Percentiles rank a stretch among this genome's conserved stretches.
phyloP scores from a whole-genome alignment of 1,140 invertebrate species.

The Apis dorsata region DNA sequence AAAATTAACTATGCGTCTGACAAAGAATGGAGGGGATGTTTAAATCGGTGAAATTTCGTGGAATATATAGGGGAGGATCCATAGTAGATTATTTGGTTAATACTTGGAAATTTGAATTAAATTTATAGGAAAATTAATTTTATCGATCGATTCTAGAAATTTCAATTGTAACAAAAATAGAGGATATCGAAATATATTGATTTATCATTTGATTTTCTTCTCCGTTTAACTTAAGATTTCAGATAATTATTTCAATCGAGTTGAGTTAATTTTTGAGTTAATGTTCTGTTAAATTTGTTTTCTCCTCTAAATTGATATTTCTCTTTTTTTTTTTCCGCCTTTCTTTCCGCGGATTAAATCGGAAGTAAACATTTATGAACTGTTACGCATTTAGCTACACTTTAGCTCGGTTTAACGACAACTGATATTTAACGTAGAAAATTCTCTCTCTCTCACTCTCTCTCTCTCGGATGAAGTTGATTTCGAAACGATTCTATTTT shows the following conservation, averaged over 20 bases:
- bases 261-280: not conserved
- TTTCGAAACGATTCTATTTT: not conserved
- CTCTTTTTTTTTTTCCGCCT: not conserved
- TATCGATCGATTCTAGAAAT: too few relatives aligned
- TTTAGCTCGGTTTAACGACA: constrained; percentile 14
- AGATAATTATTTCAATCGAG: too few relatives aligned
- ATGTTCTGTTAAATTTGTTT: not conserved
- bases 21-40: not conserved
- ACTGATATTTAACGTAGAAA: not conserved
- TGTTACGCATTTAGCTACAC: not conserved
- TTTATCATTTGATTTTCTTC: too few relatives aligned
- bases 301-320: not conserved
- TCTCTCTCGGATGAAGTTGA: not conserved
- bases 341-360: not conserved
- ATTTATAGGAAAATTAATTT: too few relatives aligned
- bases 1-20: constrained; percentile 3
- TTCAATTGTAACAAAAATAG: too few relatives aligned
- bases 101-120: too few relatives aligned
- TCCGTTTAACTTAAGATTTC: too few relatives aligned
- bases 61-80: too few relatives aligned
- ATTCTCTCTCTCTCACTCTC: not conserved
- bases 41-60: not conserved
- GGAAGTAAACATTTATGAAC: not conserved
- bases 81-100: too few relatives aligned
- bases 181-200: too few relatives aligned